phyloP scores from a whole-genome alignment of 2,113 vertebrate genomes.

The Siphamia tubifer region DNA sequence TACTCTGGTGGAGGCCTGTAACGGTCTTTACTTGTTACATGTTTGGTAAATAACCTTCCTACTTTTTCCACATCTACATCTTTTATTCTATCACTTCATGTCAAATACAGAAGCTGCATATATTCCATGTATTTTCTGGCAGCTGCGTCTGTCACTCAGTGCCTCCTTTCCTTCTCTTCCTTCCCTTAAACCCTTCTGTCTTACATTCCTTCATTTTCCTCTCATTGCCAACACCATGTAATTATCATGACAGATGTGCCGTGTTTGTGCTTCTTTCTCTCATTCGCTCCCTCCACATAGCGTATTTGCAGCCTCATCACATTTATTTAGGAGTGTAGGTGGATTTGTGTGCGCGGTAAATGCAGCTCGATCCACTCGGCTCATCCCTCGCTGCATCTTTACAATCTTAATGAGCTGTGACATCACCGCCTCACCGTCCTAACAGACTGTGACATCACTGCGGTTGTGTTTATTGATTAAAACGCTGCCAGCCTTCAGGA shows the following conservation, averaged over 20 bases:
- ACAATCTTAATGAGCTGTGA: constrained; percentile 62
- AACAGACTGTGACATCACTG: constrained; percentile 73
- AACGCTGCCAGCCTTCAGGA: constrained; percentile 75
- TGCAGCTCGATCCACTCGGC: constrained; percentile 10
- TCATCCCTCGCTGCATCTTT: constrained; percentile 30
- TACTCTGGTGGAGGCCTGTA: too few relatives aligned
- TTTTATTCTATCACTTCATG: too few relatives aligned
- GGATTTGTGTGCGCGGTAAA: neutral
- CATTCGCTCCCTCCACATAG: constrained; percentile 19
- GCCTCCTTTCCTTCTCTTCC: neutral
- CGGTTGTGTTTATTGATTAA: constrained; percentile 75
- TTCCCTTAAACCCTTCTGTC: constrained; percentile 1
- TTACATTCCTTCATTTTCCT: constrained; percentile 1
- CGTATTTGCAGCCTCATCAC: neutral
- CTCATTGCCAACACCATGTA: constrained; percentile 34
- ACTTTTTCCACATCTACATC: too few relatives aligned
- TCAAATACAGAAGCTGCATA: too few relatives aligned
- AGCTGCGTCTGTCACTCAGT: too few relatives aligned
- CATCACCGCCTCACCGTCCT: constrained; percentile 57
- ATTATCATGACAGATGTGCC: constrained; percentile 47
- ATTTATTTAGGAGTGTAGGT: neutral
- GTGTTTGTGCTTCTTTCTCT: constrained; percentile 30
- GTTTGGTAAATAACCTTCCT: too few relatives aligned
- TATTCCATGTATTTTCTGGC: too few relatives aligned
- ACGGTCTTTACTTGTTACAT: too few relatives aligned